Evolutionary conservation across 2,888 invertebrate species (phyloP).

Genomic region (Lucinisca nassula): DNA sequence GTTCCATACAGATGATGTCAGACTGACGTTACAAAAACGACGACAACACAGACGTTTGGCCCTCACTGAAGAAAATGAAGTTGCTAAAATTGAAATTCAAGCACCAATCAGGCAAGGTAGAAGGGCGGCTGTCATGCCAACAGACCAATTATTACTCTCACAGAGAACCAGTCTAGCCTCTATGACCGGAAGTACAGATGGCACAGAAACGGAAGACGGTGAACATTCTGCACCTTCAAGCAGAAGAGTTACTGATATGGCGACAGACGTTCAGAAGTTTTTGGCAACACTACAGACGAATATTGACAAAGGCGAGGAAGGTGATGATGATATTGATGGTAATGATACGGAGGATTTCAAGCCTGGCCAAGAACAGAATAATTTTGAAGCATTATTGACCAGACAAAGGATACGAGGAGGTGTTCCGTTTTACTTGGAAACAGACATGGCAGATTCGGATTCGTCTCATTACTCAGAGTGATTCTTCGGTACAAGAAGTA

Average conservation of each 20-base stretch:
- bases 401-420: neutral
- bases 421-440: neutral
- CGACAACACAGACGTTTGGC: constrained; percentile 49
- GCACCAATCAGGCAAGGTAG: constrained; percentile 58
- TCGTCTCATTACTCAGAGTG: neutral
- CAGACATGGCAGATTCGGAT: neutral
- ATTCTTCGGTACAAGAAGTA: too few relatives aligned
- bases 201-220: neutral
- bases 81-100: constrained; percentile 1
- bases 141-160: constrained; percentile 39
- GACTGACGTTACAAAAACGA: constrained; percentile 58
- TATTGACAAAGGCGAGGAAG: neutral
- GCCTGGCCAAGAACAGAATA: neutral
- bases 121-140: constrained; percentile 64
- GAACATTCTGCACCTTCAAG: neutral
- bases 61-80: neutral
- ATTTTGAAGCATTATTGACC: neutral
- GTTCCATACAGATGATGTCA: constrained; percentile 58
- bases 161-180: constrained; percentile 12
- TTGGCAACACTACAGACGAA: neutral
- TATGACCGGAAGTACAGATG: neutral
- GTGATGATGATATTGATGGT: neutral
- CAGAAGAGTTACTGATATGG: neutral
- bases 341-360: neutral
- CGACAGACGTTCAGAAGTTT: neutral